Evolutionary conservation across 2,797 vertebrate genomes (phyloP).

Genomic region (Chrosomus eos): DNA sequence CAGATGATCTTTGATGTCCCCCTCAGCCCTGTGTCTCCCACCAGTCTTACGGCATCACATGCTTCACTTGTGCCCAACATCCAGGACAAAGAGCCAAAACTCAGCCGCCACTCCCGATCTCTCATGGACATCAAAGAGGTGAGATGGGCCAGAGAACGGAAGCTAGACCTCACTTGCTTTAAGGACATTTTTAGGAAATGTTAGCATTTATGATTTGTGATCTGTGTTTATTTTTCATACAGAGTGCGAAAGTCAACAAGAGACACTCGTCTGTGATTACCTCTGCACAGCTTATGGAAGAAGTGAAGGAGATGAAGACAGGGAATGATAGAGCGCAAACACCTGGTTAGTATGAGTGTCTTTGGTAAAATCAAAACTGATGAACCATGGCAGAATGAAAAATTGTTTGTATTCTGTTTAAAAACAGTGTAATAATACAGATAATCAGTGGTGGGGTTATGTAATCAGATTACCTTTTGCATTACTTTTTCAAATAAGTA

Average conservation of each 20-base stretch:
- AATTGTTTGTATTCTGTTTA: not conserved
- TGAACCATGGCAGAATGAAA: not conserved
- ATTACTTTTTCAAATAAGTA: too few species aligned
- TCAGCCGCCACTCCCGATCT: constrained; percentile 80
- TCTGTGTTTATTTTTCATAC: constrained; percentile 58
- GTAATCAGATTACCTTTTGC: too few species aligned
- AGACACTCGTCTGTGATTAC: constrained; percentile 81
- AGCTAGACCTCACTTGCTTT: not conserved
- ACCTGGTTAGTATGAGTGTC: constrained; percentile 72
- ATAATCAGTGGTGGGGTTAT: not conserved
- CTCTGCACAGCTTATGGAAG: constrained; percentile 76
- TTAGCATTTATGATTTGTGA: not conserved
- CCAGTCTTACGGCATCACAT: constrained; percentile 63
- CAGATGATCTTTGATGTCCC: constrained; percentile 86
- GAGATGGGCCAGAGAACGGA: constrained; percentile 61
- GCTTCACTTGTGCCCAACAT: constrained; percentile 68
- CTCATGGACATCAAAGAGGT: constrained; percentile 90
- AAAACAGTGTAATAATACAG: not conserved
- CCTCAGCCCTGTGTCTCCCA: constrained; percentile 65
- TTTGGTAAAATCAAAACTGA: not conserved
- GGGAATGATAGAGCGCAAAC: constrained; percentile 66
- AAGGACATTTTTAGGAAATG: not conserved
- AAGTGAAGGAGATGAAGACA: constrained; percentile 77
- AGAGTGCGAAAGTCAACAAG: constrained; percentile 83
- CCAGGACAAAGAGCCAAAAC: constrained; percentile 81